Conservation (phyloP, 2,888 invertebrate genomes). For the Portevinia maculata region DNA sequence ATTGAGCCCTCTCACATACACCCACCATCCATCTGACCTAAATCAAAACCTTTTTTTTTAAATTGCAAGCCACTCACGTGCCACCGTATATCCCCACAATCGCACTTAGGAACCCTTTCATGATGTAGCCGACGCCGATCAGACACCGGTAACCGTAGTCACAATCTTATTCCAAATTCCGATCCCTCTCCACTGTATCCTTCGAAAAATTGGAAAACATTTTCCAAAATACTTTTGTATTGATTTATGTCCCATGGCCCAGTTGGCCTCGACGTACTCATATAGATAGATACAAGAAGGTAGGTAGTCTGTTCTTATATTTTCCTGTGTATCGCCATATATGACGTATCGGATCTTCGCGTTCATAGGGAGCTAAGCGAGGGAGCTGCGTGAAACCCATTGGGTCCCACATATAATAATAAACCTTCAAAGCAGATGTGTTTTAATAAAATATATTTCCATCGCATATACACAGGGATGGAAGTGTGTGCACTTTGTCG, state of each 20-base stretch:
- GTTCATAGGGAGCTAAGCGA: slow-evolving; percentile 35
- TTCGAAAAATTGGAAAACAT: slow-evolving; percentile 52
- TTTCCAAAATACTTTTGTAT: slow-evolving; percentile 58
- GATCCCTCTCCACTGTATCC: neutral
- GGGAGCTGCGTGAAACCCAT: slow-evolving; percentile 62
- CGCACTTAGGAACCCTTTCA: slow-evolving; percentile 43
- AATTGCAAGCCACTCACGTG: slow-evolving; percentile 71
- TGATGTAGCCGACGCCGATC: slow-evolving; percentile 47
- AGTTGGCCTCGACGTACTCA: slow-evolving; percentile 24
- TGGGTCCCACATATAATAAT: slow-evolving; percentile 71
- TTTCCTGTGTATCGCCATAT: slow-evolving; percentile 6
- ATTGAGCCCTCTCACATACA: slow-evolving; percentile 17
- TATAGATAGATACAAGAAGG: slow-evolving; percentile 36
- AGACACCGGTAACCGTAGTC: slow-evolving; percentile 63
- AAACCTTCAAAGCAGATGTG: slow-evolving; percentile 74
- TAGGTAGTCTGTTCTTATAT: slow-evolving; percentile 18
- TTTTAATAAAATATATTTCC: slow-evolving; percentile 72
- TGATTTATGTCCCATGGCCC: slow-evolving; percentile 72
- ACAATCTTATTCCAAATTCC: slow-evolving; percentile 28
- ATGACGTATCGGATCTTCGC: slow-evolving; percentile 1
- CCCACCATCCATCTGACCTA: slow-evolving; percentile 52
- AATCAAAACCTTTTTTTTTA: slow-evolving; percentile 58
- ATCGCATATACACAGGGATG: slow-evolving; percentile 16
- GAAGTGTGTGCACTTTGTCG: slow-evolving; percentile 19
- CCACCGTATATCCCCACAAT: slow-evolving; percentile 12